phyloP scores from a whole-genome alignment of 2,113 vertebrate species.

The Salminus brasiliensis region DNA sequence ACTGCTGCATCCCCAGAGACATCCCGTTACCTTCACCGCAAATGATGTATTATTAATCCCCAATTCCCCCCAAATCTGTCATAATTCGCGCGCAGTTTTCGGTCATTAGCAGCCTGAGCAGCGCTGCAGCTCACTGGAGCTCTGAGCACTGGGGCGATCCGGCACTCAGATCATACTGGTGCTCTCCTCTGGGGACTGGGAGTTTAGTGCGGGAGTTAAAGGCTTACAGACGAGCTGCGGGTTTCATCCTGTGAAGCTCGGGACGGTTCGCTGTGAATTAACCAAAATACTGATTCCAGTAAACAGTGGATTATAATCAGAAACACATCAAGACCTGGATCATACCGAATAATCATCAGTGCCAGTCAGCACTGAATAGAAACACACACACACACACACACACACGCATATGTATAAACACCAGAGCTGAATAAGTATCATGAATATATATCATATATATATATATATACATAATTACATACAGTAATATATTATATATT shows the following conservation, averaged over 20 bases:
- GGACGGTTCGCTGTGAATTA: background rate
- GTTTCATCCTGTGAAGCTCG: background rate
- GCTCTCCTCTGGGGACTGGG: constrained; percentile 20
- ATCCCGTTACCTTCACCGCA: constrained; percentile 60
- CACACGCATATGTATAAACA: no score
- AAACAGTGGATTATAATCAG: background rate
- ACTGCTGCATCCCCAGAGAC: constrained; percentile 58
- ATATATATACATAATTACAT: no score
- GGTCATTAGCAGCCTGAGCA: background rate
- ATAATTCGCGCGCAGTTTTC: background rate
- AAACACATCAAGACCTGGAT: background rate
- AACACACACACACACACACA: no score
- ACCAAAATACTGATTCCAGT: background rate
- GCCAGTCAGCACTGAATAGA: no score
- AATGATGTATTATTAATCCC: constrained; percentile 67
- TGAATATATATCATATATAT: no score
- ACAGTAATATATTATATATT: no score
- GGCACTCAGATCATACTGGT: constrained; percentile 44
- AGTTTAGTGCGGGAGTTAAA: background rate
- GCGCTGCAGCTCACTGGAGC: no score
- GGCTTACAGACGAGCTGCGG: background rate
- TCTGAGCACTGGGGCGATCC: no score
- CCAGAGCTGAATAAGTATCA: no score
- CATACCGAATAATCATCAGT: background rate
- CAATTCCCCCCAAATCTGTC: background rate